phyloP scores from a whole-genome alignment of 2,797 vertebrate species.

The Sarcoramphus papa region DNA sequence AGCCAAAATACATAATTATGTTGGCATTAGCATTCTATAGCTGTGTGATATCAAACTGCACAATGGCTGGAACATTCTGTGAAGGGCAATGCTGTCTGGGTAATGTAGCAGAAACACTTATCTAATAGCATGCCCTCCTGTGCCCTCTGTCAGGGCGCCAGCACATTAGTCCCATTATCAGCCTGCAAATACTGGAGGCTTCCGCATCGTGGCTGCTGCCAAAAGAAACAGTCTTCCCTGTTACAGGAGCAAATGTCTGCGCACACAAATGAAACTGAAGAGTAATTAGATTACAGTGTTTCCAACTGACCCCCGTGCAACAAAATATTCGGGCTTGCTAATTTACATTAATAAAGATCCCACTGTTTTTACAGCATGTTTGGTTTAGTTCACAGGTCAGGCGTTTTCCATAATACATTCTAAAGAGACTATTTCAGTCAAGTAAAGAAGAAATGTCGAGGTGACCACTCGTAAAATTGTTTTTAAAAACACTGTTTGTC shows the following conservation, averaged over 20 bases:
- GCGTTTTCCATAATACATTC: constrained; percentile 20
- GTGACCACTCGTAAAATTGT: neutral
- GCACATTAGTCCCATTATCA: constrained; percentile 41
- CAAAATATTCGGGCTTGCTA: neutral
- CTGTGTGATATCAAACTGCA: constrained; percentile 43
- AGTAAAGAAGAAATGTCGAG: neutral
- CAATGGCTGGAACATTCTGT: constrained; percentile 57
- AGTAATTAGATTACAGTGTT: constrained; percentile 42
- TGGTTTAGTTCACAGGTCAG: constrained; percentile 3
- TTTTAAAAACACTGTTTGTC: neutral
- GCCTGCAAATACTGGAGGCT: constrained; percentile 24
- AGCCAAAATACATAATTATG: constrained; percentile 71
- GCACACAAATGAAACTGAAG: constrained; percentile 30
- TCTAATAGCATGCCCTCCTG: constrained; percentile 54
- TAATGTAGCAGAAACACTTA: constrained; percentile 68
- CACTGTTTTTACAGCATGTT: neutral
- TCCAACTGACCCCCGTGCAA: neutral
- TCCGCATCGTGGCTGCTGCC: constrained; percentile 7
- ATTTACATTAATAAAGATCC: constrained; percentile 9
- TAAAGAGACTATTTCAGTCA: constrained; percentile 1
- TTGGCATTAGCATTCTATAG: constrained; percentile 64
- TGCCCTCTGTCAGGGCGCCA: constrained; percentile 59
- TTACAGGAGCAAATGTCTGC: constrained; percentile 41
- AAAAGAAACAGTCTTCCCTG: constrained; percentile 31
- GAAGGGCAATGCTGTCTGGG: constrained; percentile 69